Evolutionary conservation across 2,888 invertebrate genomes (phyloP), one percentile per base, ranked within the genome.

Genomic region (Spicauda simplicius): DNA sequence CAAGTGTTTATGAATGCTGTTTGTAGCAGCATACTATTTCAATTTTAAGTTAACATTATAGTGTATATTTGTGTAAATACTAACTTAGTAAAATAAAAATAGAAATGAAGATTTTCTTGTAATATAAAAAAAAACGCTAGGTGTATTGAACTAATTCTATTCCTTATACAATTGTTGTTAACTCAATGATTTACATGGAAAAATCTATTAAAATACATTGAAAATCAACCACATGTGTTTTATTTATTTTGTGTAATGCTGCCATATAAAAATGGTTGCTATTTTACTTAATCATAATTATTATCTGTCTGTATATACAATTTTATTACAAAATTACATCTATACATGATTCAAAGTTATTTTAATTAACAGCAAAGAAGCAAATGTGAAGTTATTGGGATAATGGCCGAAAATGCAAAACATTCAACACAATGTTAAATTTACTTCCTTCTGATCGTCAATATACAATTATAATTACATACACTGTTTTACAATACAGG

Each of bases 291-390:
- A 70, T 69, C 71, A 76, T 82, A 79, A 78, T 81, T 83, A 80
- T 82, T 81, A 80, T 81, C 77, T 74, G 76, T 80, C 80, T 83
- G 81, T 88, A 88, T 90, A 80, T 89, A 90, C 89, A 90, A 86
- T 84, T 87, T 84, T 87, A 86, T 86, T 74, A 77, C 77, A 88
- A 86, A 86, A 87, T 86, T 84, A 85, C 80, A 77, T 74, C 77
- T 76, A 79, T 78, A 74, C 72, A 74, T 72, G 50, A 50, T 37
- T 71, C 57, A 64, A 70, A 72, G 61, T 54, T 70, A 67, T 52
- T 64, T 67, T 65, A 68, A 69, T 70, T 69, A 41, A 54, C 56
- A 57, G 41, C 33, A 52, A 62, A 66, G 58, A 66, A 68, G 68
- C 68, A 65, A 64, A 62, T 68, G 53, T 50, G 53, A 52, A 61